Base-by-base conservation (phyloP, 2,797 vertebrate genomes). In the Echiichthys vipera region DNA sequence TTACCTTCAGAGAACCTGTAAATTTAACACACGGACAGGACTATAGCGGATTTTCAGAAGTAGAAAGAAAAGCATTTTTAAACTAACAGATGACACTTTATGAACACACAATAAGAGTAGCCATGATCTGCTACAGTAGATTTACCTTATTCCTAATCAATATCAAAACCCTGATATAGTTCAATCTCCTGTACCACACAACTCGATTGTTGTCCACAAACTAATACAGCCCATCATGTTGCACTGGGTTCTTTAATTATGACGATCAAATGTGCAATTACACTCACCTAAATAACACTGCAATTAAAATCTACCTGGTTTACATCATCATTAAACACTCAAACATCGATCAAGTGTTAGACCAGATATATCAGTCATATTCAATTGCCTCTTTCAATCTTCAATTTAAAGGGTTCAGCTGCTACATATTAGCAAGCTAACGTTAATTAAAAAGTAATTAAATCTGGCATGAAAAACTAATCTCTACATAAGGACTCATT, bases 1-100 rank as follows among this genome's bases (percentile, higher is more conserved):
- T 73, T 24, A 36, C 36, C 72, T 61, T 77, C 7, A 85, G 70
- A 80, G 8, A 61, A 24, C 3, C 30, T 22, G 66, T 42, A 36
- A 66, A 45, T 34, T 43, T 45, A 61, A 39, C 24, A 45, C 36
- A 46, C 22, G 39, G 55, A 55, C 5, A 45, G 27, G 39, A 32
- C 30, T 39, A 36, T 0, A 34, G 40, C 22, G 49, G 24, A 53
- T 71, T 34, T 55, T 78, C 40, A 61, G 30, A 54, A 13, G 24
- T 37, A 30, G 34, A 34, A 27, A 37, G 32, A 58, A 32, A 73
- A 36, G 55, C 3, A 46, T 39, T 64, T 82, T n/a, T n/a, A n/a
- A n/a, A n/a, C n/a, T 25, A 39, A 57, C 34, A 43, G 53, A 71
- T 58, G 29, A 63, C 2, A 3, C 12, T 0, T 65, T 0, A 30